Percentiles rank a stretch among this genome's conserved stretches.
These are phyloP conservation scores for Columba guinea DNA, from an alignment of 2,797 vertebrate species.

Conservation along the genomic window DNA sequence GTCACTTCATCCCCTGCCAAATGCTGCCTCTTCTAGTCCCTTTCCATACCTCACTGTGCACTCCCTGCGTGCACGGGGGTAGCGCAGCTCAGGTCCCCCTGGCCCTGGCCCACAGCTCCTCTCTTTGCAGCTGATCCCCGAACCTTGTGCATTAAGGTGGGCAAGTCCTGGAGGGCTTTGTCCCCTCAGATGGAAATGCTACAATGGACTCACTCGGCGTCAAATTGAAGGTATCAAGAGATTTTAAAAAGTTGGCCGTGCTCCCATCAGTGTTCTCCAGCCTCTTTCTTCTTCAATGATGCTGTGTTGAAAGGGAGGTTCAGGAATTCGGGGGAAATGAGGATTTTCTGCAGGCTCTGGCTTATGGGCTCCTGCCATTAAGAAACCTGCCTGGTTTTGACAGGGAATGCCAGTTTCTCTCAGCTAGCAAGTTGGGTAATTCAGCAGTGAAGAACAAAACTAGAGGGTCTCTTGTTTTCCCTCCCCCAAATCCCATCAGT, in stretches of 20 bases:
- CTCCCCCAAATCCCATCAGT: not conserved
- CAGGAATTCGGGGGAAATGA: not conserved
- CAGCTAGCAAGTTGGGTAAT: not conserved
- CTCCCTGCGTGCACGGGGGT: not conserved
- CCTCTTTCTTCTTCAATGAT: not conserved
- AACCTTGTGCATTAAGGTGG: accelerated
- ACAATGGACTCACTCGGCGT: not conserved
- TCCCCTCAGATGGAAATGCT: not conserved
- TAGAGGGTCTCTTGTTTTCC: not conserved
- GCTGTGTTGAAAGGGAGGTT: not conserved
- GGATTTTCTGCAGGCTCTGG: not conserved
- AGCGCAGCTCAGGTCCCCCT: accelerated
- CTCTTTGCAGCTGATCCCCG: not conserved
- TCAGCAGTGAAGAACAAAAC: not conserved
- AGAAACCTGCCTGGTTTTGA: not conserved
- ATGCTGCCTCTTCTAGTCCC: slow-evolving; percentile 25
- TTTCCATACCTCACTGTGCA: not conserved
- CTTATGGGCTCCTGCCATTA: not conserved
- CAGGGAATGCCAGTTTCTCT: not conserved
- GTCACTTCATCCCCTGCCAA: slow-evolving; percentile 76
- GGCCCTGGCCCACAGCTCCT: not conserved
- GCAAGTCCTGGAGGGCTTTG: not conserved
- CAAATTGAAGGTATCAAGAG: accelerated
- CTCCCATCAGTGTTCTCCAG: not conserved
- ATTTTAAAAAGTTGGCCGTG: not conserved